Evolutionary conservation across 2,113 vertebrate genomes (phyloP).

Genomic region (Podocnemis expansa): DNA sequence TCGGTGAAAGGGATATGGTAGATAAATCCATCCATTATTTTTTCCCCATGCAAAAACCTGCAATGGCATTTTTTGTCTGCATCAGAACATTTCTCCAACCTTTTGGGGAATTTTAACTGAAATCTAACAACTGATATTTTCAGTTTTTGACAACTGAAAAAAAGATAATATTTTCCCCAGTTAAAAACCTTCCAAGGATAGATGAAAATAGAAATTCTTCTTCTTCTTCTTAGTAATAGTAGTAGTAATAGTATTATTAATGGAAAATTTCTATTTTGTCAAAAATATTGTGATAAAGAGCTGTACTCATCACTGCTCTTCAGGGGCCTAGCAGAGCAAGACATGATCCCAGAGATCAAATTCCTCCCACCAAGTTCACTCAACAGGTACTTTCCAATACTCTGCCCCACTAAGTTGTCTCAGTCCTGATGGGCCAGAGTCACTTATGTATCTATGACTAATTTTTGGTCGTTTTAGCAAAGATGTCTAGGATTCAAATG

Average conservation of each 20-base stretch:
- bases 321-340: not conserved
- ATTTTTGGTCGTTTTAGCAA: not conserved
- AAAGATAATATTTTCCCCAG: not conserved
- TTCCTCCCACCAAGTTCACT: not conserved
- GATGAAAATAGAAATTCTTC: not conserved
- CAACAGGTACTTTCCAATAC: not conserved
- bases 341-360: not conserved
- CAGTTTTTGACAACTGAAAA: not conserved
- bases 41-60: not conserved
- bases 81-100: not conserved
- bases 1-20: not conserved
- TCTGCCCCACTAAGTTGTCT: not conserved
- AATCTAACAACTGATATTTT: not conserved
- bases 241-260: not conserved
- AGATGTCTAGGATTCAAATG: not conserved
- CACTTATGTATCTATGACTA: not conserved
- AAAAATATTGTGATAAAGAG: not conserved
- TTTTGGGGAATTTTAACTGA: not conserved
- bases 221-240: too few relatives aligned
- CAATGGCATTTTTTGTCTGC: not conserved
- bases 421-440: not conserved
- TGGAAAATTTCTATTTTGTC: not conserved
- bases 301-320: not conserved
- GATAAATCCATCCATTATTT: not conserved
- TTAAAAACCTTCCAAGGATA: not conserved